These are phyloP conservation scores for Stichodactyla helianthus DNA, from an alignment of 64 coral and sea anemone genomes.

Conservation along the genomic window DNA sequence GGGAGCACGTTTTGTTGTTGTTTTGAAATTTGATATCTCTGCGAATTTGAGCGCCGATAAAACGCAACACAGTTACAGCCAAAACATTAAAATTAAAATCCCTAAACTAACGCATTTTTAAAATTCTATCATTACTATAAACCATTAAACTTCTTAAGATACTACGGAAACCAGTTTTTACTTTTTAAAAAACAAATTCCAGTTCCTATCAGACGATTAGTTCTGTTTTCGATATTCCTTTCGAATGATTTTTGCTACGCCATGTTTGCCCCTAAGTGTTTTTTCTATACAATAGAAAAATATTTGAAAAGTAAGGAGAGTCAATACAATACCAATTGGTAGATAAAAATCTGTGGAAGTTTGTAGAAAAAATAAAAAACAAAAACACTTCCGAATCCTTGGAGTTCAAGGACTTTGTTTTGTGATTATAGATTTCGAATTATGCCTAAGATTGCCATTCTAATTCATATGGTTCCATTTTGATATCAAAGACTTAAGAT, in stretches of 20 bases:
- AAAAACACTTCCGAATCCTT: neutral
- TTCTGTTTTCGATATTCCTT: neutral
- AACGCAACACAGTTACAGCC: too few relatives aligned
- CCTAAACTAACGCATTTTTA: neutral
- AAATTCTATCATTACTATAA: neutral
- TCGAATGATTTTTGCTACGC: neutral
- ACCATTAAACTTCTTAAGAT: neutral
- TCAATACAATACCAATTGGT: neutral
- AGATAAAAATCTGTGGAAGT: neutral
- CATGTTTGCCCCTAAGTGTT: too few relatives aligned
- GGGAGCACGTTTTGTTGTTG: neutral
- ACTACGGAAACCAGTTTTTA: neutral
- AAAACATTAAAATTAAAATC: neutral
- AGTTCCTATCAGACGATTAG: neutral
- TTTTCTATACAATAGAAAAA: neutral
- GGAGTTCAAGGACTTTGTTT: neutral
- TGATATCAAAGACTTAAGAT: neutral
- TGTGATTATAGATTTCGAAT: neutral
- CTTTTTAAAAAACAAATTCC: neutral
- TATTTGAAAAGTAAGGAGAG: neutral
- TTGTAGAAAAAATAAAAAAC: neutral
- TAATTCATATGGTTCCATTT: neutral
- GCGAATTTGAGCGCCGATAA: neutral
- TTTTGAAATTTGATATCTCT: conserved; percentile 19
- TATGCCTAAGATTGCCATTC: too few relatives aligned